Conservation (phyloP, 2,113 vertebrate genomes). For the Sapajus apella region DNA sequence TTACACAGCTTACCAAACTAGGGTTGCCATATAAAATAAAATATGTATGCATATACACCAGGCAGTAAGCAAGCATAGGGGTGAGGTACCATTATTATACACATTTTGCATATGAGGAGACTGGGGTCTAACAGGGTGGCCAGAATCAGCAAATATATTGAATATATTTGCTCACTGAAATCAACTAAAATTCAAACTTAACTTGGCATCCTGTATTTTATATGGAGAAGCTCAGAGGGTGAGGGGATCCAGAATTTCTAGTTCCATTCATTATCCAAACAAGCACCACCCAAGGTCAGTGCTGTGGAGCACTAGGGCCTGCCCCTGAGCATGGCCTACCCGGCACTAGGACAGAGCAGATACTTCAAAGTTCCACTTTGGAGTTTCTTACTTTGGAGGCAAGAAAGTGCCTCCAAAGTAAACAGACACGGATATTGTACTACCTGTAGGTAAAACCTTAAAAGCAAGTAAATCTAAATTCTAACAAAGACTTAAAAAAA, state of each 20-base stretch:
- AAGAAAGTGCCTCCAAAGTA: constrained; percentile 31
- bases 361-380: neutral
- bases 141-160: neutral
- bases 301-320: neutral
- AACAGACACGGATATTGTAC: constrained; percentile 9
- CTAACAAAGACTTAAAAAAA: constrained; percentile 30
- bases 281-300: neutral
- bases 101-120: neutral
- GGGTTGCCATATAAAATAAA: neutral
- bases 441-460: constrained; percentile 24
- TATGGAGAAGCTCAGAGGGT: neutral
- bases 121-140: neutral
- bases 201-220: neutral
- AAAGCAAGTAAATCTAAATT: neutral
- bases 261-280: neutral
- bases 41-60: neutral
- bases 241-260: neutral
- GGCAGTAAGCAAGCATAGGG: neutral
- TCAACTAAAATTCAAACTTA: neutral
- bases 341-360: neutral
- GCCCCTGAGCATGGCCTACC: too few species aligned
- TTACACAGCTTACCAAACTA: neutral
- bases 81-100: neutral
- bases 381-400: too few species aligned
- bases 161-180: neutral